Conservation (phyloP, 2,888 invertebrate species). For the Aelia acuminata region DNA sequence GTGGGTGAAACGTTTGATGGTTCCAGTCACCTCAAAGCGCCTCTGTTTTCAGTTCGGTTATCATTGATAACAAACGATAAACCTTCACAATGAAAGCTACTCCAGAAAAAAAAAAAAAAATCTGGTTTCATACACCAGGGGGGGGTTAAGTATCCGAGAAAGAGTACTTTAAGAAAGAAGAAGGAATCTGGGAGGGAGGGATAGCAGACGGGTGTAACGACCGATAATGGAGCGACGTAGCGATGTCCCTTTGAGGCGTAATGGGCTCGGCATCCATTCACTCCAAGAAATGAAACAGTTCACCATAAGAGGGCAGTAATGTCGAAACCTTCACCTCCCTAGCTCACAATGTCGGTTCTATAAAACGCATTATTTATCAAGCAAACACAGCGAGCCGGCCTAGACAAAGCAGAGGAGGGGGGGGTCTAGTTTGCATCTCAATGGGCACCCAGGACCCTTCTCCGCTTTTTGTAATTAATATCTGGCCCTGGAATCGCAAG, state of each 20-base stretch:
- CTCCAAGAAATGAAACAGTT: slow-evolving; percentile 33
- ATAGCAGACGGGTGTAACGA: neutral
- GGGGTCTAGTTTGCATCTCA: slow-evolving; percentile 47
- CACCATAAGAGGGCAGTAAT: slow-evolving; percentile 41
- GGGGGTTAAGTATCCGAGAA: too few species aligned
- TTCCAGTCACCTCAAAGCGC: too few species aligned
- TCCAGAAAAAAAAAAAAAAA: too few species aligned
- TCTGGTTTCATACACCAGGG: too few species aligned
- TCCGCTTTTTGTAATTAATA: slow-evolving; percentile 56
- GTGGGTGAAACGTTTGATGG: too few species aligned
- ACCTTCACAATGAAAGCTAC: too few species aligned
- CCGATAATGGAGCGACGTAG: neutral
- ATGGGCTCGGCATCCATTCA: slow-evolving; percentile 6
- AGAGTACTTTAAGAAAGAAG: neutral
- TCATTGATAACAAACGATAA: too few species aligned
- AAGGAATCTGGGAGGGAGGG: neutral
- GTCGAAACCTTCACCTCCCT: neutral
- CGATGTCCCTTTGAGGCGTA: neutral
- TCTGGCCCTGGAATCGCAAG: slow-evolving; percentile 47
- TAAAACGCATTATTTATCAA: slow-evolving; percentile 56
- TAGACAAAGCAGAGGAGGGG: slow-evolving; percentile 6
- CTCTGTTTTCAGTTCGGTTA: too few species aligned
- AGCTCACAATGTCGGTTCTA: slow-evolving; percentile 18
- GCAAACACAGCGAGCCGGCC: slow-evolving; percentile 44
- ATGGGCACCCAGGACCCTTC: slow-evolving; percentile 5